phyloP scores from a whole-genome alignment of 2,113 vertebrate species.

The Asarcornis scutulata region DNA sequence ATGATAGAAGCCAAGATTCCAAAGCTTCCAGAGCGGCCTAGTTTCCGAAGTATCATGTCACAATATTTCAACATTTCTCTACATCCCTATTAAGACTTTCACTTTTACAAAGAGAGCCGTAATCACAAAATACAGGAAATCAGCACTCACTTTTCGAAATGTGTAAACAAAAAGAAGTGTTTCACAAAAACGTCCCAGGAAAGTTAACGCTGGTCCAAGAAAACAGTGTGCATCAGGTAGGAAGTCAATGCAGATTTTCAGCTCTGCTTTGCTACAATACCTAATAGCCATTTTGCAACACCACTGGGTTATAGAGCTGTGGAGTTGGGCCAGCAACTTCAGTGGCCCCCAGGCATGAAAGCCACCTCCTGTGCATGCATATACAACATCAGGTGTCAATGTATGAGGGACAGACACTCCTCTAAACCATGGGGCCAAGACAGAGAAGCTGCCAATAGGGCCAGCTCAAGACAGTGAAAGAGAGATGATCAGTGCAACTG shows the following conservation, averaged over 20 bases:
- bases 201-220: not conserved
- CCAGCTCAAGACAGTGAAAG: conserved; percentile 64
- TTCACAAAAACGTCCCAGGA: not conserved
- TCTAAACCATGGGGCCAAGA: not conserved
- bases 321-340: not conserved
- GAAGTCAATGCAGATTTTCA: not conserved
- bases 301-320: not conserved
- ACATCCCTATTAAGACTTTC: not conserved
- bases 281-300: fast-evolving
- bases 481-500: conserved; percentile 72
- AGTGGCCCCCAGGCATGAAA: fast-evolving
- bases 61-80: conserved; percentile 40
- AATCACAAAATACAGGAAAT: conserved; percentile 19
- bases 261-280: not conserved
- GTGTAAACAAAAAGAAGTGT: fast-evolving
- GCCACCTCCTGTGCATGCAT: not conserved
- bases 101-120: not conserved
- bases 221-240: not conserved
- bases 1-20: not conserved
- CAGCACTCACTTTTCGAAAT: not conserved
- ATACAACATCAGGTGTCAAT: fast-evolving
- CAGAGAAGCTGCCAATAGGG: conserved; percentile 68
- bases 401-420: not conserved
- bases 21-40: conserved; percentile 7
- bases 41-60: not conserved